Percentiles rank a stretch among this genome's conserved stretches.
These are phyloP conservation scores for Drosophila tripunctata DNA, from an alignment of 2,888 invertebrate genomes.

Conservation along the genomic window DNA sequence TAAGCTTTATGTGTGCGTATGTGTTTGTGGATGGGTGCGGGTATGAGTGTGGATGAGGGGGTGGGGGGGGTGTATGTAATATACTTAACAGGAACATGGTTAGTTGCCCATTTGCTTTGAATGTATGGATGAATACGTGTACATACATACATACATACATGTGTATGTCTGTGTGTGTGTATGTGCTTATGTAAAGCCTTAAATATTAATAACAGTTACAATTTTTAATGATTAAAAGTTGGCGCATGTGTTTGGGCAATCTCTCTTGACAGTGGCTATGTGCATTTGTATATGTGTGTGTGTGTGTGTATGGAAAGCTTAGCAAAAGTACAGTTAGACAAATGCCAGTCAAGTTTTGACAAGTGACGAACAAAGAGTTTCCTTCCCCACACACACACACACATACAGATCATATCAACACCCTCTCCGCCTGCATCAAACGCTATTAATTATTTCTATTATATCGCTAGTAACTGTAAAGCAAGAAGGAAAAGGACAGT, in stretches of 20 bases:
- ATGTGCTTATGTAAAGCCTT: conserved; percentile 62
- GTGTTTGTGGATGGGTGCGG: conserved; percentile 9
- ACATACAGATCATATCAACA: no score
- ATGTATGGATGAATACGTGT: conserved; percentile 20
- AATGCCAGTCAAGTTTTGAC: conserved; percentile 61
- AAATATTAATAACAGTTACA: conserved; percentile 80
- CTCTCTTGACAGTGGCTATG: conserved; percentile 7
- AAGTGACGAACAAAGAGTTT: conserved; percentile 24
- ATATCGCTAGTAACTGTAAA: no score
- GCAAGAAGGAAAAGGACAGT: no score
- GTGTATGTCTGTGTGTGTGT: conserved; percentile 11
- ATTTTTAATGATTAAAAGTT: conserved; percentile 79
- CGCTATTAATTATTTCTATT: no score
- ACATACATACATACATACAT: background rate
- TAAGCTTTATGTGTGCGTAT: conserved; percentile 56
- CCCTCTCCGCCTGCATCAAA: background rate
- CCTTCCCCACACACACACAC: no score
- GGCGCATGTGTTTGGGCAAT: conserved; percentile 56
- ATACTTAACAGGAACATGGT: conserved; percentile 45
- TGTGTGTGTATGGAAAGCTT: conserved; percentile 17
- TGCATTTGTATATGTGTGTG: conserved; percentile 14
- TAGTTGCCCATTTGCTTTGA: conserved; percentile 43
- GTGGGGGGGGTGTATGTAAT: no score
- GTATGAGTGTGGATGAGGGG: conserved; percentile 11
- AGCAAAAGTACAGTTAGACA: conserved; percentile 70